A percentile compares a stretch with the other conserved stretches of the same genome.
Conservation (phyloP, 1,140 invertebrate genomes). For the Zaprionus davidi region DNA sequence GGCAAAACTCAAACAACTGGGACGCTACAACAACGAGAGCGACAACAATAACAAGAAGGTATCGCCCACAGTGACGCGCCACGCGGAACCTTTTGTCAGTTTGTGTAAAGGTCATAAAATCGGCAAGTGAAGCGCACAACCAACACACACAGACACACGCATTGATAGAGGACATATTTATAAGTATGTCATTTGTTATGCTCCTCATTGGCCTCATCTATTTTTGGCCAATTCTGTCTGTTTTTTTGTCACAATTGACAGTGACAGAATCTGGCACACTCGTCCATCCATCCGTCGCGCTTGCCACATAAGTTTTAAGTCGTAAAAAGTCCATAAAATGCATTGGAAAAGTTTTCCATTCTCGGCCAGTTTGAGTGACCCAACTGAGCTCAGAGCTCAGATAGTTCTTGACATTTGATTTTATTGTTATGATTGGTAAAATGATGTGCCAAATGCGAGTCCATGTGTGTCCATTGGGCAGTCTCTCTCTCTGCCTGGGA, state of each 20-base stretch:
- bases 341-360: slow-evolving; percentile 70
- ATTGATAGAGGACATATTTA: slow-evolving; percentile 65
- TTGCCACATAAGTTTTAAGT: slow-evolving; percentile 77
- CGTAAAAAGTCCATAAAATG: slow-evolving; percentile 82
- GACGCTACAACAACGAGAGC: slow-evolving; percentile 61
- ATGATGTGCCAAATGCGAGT: slow-evolving; percentile 74
- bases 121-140: slow-evolving; percentile 41
- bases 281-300: slow-evolving; percentile 29
- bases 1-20: slow-evolving; percentile 80
- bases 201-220: slow-evolving; percentile 63
- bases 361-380: neutral
- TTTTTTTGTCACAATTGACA: slow-evolving; percentile 15
- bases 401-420: slow-evolving; percentile 66
- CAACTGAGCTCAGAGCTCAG: slow-evolving; percentile 1
- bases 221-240: slow-evolving; percentile 37
- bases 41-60: slow-evolving; percentile 50
- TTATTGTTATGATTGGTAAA: slow-evolving; percentile 75
- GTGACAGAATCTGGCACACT: slow-evolving; percentile 29
- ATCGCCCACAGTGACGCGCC: neutral
- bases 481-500: neutral
- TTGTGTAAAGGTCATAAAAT: slow-evolving; percentile 70
- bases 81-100: slow-evolving; percentile 34
- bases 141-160: slow-evolving; percentile 32
- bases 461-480: slow-evolving; percentile 11
- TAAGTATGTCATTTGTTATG: slow-evolving; percentile 77